phyloP scores from a whole-genome alignment of 1,140 invertebrate genomes.

The Drosophila paulistorum region DNA sequence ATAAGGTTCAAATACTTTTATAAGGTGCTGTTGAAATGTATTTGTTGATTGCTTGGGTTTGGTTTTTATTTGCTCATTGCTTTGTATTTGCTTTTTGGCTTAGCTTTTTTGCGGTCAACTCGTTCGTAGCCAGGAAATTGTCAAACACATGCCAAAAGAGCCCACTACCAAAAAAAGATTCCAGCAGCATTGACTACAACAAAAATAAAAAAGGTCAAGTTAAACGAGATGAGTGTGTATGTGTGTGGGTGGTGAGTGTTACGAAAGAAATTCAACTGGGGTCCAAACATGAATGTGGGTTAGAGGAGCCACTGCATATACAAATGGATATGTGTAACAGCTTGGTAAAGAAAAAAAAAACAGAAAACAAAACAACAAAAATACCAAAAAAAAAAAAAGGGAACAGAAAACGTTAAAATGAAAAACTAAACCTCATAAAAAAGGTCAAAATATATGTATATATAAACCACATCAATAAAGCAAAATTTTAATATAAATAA shows the following conservation, averaged over 20 bases:
- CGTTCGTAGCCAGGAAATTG: slow-evolving; percentile 76
- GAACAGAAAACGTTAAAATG: neutral
- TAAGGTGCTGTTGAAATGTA: slow-evolving; percentile 80
- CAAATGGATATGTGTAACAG: slow-evolving; percentile 37
- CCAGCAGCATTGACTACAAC: neutral
- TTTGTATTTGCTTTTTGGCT: slow-evolving; percentile 63
- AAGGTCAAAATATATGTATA: slow-evolving; percentile 26
- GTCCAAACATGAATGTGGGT: slow-evolving; percentile 24
- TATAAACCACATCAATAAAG: slow-evolving; percentile 77
- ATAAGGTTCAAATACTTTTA: slow-evolving; percentile 81
- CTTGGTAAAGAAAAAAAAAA: slow-evolving; percentile 20
- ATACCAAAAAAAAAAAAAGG: slow-evolving; percentile 10
- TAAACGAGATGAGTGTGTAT: slow-evolving; percentile 39
- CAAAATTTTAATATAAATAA: slow-evolving; percentile 81
- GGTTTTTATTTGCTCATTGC: slow-evolving; percentile 70
- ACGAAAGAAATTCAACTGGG: slow-evolving; percentile 48
- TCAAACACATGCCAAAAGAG: slow-evolving; percentile 73
- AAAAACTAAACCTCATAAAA: slow-evolving; percentile 66
- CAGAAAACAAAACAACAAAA: neutral
- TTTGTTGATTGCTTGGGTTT: slow-evolving; percentile 79
- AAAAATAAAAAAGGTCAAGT: slow-evolving; percentile 60
- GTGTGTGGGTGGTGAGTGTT: slow-evolving; percentile 5
- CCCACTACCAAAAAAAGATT: slow-evolving; percentile 28
- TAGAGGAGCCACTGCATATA: slow-evolving; percentile 27
- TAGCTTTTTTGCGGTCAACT: slow-evolving; percentile 77